Evolutionary conservation across 2,797 vertebrate genomes (phyloP), one percentile per base, ranked within the genome.

Genomic region (Hozukius guyotensis): DNA sequence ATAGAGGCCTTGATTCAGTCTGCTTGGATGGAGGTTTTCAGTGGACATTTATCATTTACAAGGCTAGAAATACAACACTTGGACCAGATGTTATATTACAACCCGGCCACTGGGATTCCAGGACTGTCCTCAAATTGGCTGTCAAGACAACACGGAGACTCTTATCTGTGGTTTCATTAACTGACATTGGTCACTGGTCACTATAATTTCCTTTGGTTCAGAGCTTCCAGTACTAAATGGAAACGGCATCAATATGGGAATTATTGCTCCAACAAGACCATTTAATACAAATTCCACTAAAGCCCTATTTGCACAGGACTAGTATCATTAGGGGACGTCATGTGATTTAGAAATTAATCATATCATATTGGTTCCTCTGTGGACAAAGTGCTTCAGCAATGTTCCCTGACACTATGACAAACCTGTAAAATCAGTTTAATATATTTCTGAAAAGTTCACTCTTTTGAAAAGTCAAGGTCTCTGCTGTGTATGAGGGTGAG

Each of bases 181-280:
- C 56, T 34, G 62, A 77, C 53, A 25, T 32, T 27, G 18, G 38
- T 42, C 77, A 27, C 24, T 79, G 77, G 75, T 49, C 32, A 16
- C 20, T 57, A n/a, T 69, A 18, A 80, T 80, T 73, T 79, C 34
- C 61, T 72, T 55, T 38, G 29, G 46, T 77, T 72, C 53, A 76
- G 24, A 55, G 49, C 62, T 55, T 46, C 22, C 11, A 18, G 4
- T 8, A 8, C 66, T 56, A 56, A 61, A 65, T 63, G 55, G 34
- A 52, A 84, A 82, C 49, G 6, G 73, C 49, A 73, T 36, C 55
- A 60, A 85, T 83, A 76, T 78, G 9, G 67, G 34, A 74, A 22
- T 72, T 55, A 83, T 49, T 87, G 53, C 68, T 77, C 55, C 66
- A 72, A 36, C 34, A 55, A 80, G 38, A 38, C 27, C 3, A 6